Evolutionary conservation across 2,797 vertebrate genomes (phyloP), one percentile per base, ranked within the genome.

Genomic region (Anguilla obscura): DNA sequence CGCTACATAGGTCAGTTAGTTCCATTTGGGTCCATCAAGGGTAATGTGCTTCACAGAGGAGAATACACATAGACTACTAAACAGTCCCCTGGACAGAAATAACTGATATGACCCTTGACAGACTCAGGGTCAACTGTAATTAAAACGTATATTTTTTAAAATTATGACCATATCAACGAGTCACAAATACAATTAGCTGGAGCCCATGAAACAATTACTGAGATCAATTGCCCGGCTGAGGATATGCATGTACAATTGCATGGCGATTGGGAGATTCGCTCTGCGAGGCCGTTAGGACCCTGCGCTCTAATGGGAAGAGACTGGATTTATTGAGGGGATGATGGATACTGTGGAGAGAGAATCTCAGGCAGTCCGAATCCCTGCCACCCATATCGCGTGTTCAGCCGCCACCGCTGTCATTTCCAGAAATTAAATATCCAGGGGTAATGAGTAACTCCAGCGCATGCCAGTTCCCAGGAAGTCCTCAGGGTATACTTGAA

Each of bases 91-190:
- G 45, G 50, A 58, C 83, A 30, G 24, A 54, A 84, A 84, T 84
- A 14, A 84, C 83, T 84, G 50, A 16, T 8, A 33, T 24, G 27
- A 3, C 21, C 66, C 30, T 74, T 24, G 16, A 69, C 87, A 58
- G 50, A 76, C 83, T 14, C 18, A 33, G 63, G 87, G 83, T 88
- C 87, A 88, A 45, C 58, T 56, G 69, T 36, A 76, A 71, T 85
- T 74, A 76, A 88, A 88, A 84, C 74, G 71, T 52, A 84, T 83
- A 50, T 63, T 54, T 63, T 87, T 80, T 50, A 21, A 71, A 85
- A 54, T 88, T 74, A 56, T 66, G 83, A 66, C 50, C 83, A 69
- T 76, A 52, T 85, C 63, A 52, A 21, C 16, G 14, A 76, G 82
- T 58, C 87, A 24, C 87, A 85, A 58, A 74, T 66, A 76, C 50